Evolutionary conservation across 1,140 invertebrate genomes (phyloP).

Genomic region (Drosophila sp.): DNA sequence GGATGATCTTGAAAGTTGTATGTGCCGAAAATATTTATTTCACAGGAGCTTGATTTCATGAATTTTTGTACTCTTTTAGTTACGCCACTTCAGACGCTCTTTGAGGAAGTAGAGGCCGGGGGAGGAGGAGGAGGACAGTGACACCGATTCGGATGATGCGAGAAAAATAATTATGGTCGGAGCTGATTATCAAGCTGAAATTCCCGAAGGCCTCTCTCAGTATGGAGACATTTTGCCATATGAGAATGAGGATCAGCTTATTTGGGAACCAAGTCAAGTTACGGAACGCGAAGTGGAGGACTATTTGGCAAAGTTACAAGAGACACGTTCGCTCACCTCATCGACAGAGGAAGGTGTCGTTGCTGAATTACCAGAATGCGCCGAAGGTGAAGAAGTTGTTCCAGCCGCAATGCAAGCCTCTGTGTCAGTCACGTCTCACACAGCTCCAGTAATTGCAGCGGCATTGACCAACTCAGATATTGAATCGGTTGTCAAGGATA

Average conservation of each 20-base stretch:
- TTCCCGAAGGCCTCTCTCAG: conserved; percentile 95
- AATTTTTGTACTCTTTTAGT: conserved; percentile 56
- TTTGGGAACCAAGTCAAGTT: conserved; percentile 95
- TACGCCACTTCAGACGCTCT: conserved; percentile 87
- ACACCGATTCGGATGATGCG: conserved; percentile 88
- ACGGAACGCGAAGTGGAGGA: conserved; percentile 91
- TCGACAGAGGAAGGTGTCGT: conserved; percentile 31
- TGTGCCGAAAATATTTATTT: neutral
- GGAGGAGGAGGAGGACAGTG: conserved; percentile 91
- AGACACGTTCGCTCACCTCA: conserved; percentile 40
- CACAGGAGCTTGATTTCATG: neutral
- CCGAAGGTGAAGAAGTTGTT: conserved; percentile 9
- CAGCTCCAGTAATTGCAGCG: neutral
- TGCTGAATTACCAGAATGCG: neutral
- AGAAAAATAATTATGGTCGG: conserved; percentile 96
- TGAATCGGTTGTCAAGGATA: conserved; percentile 89
- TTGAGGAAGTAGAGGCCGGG: conserved; percentile 90
- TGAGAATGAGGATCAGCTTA: conserved; percentile 97
- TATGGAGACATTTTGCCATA: conserved; percentile 97
- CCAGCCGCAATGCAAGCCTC: neutral
- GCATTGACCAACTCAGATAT: conserved; percentile 20
- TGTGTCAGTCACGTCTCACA: neutral
- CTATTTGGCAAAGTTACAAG: conserved; percentile 88
- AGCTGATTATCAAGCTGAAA: conserved; percentile 95
- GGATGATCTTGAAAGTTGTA: conserved; percentile 60